Conservation (phyloP, 2,888 invertebrate species). For the Nipponacmea schrenckii region DNA sequence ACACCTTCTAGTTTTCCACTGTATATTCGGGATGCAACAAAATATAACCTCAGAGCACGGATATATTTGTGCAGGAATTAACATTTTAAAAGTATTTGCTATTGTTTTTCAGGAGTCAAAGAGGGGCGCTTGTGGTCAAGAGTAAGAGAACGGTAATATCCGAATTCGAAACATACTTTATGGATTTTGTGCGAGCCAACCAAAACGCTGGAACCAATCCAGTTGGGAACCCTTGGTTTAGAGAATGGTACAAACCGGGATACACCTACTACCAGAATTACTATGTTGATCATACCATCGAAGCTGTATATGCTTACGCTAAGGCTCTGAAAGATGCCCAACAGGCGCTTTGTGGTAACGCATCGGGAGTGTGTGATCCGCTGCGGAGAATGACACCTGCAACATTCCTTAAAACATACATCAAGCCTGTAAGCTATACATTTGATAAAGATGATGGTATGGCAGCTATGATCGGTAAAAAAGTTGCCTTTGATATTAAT, state of each 20-base stretch:
- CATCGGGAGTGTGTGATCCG: conserved; percentile 36
- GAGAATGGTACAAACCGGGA: conserved; percentile 55
- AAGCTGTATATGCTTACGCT: conserved; percentile 57
- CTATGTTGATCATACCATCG: conserved; percentile 49
- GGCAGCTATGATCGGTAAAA: conserved; percentile 32
- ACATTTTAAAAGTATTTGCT: background rate
- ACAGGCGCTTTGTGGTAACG: conserved; percentile 31
- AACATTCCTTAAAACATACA: conserved; percentile 44
- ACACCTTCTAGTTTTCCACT: too few species aligned
- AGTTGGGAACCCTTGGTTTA: conserved; percentile 55
- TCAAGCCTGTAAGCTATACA: conserved; percentile 42
- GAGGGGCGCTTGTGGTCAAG: conserved; percentile 45
- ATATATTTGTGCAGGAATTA: too few species aligned
- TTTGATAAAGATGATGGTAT: conserved; percentile 37
- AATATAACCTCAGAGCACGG: too few species aligned
- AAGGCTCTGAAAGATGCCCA: conserved; percentile 50
- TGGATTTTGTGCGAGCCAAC: conserved; percentile 20
- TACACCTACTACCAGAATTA: conserved; percentile 33
- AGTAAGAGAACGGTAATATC: conserved; percentile 38
- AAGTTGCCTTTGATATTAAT: conserved; percentile 50
- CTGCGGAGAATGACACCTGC: conserved; percentile 40
- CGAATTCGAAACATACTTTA: conserved; percentile 54
- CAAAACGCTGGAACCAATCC: conserved; percentile 37
- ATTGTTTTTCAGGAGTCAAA: conserved; percentile 12
- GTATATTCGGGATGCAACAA: too few species aligned